A percentile compares a stretch with the other conserved stretches of the same genome.
Conservation (phyloP, 2,797 vertebrate species). For the Lophotriccus pileatus region DNA sequence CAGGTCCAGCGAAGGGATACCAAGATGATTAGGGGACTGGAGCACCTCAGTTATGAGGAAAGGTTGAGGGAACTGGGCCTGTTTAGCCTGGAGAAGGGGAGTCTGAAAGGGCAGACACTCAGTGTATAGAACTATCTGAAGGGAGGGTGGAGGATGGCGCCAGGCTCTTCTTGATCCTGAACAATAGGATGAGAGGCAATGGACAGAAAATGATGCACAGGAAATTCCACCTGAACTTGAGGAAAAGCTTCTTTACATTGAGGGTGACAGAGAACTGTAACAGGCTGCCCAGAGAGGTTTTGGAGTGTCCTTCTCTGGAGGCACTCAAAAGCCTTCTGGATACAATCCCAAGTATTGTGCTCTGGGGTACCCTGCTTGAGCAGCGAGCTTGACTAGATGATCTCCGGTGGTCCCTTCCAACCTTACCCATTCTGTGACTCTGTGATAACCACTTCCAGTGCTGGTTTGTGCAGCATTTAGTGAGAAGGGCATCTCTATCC, state of each 20-base stretch:
- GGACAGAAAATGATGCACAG: neutral
- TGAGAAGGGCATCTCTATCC: neutral
- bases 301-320: neutral
- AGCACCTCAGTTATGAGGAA: neutral
- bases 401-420: neutral
- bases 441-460: rapidly evolving
- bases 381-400: neutral
- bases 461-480: neutral
- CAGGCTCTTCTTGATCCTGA: neutral
- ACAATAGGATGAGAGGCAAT: neutral
- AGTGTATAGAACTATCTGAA: neutral
- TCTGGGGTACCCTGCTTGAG: neutral
- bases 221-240: neutral
- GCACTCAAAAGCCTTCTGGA: neutral
- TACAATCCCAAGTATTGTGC: rapidly evolving
- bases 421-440: neutral
- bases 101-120: neutral
- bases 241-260: neutral
- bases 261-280: neutral
- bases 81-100: neutral
- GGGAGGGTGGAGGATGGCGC: neutral
- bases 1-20: neutral
- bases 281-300: neutral
- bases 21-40: neutral
- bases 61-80: neutral